Evolutionary conservation across 2,888 invertebrate genomes (phyloP).

Genomic region (Himalopsyche japonica): DNA sequence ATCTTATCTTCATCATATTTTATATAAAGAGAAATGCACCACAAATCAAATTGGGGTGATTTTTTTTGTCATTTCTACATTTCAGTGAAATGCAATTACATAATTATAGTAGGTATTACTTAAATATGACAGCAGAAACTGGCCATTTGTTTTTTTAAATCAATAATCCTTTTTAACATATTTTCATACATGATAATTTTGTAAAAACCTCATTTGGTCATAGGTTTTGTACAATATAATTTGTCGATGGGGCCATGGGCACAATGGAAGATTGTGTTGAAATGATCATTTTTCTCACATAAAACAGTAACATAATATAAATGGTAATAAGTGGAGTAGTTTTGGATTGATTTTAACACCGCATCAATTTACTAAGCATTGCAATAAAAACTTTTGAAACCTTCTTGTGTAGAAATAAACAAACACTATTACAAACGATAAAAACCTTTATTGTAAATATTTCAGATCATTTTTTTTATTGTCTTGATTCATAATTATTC

Average conservation of each 20-base stretch:
- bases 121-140: neutral
- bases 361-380: neutral
- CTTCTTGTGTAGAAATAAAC: too few species aligned
- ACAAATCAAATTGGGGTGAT: neutral
- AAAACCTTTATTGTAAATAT: too few species aligned
- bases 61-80: neutral
- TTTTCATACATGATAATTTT: neutral
- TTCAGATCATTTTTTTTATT: too few species aligned
- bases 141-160: neutral
- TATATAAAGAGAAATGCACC: neutral
- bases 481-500: too few species aligned
- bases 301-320: neutral
- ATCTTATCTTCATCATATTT: neutral
- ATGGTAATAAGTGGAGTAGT: neutral
- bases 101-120: neutral
- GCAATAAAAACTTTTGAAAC: too few species aligned
- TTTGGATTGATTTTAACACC: neutral
- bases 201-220: constrained; percentile 1
- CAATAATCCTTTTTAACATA: neutral
- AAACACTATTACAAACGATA: too few species aligned
- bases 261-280: neutral
- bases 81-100: neutral
- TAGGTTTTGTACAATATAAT: neutral
- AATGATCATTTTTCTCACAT: neutral
- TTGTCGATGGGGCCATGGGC: neutral